Evolutionary conservation across 2,113 vertebrate species (phyloP).

Genomic region (Tetraodon nigroviridis): DNA sequence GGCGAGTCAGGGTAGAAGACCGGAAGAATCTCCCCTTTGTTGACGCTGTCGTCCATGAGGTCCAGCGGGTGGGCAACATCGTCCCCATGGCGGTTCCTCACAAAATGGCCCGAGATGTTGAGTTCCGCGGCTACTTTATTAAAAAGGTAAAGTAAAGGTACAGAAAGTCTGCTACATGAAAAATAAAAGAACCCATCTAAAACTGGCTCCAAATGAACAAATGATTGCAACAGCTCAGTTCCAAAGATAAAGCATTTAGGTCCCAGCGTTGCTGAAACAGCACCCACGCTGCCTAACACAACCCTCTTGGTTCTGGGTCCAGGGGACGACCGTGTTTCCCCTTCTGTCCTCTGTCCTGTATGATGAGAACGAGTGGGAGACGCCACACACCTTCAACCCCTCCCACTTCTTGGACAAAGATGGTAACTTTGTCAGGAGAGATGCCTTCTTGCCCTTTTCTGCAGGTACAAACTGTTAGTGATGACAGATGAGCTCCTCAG

Average conservation of each 20-base stretch:
- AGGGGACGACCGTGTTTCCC: slow-evolving; percentile 67
- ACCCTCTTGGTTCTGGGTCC: neutral
- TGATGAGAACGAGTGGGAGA: slow-evolving; percentile 72
- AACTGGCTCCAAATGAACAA: too few relatives aligned
- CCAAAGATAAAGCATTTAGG: too few relatives aligned
- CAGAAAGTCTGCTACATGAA: too few relatives aligned
- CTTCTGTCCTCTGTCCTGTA: slow-evolving; percentile 64
- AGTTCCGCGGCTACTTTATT: slow-evolving; percentile 55
- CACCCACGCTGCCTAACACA: too few relatives aligned
- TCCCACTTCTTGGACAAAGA: slow-evolving; percentile 66
- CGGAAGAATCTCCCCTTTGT: slow-evolving; percentile 60
- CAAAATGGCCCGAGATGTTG: slow-evolving; percentile 46
- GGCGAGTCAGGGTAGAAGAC: slow-evolving; percentile 52
- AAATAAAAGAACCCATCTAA: too few relatives aligned
- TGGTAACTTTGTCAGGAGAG: slow-evolving; percentile 60
- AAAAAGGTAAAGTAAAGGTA: slow-evolving; percentile 20
- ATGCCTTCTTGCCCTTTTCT: slow-evolving; percentile 71
- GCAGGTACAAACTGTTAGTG: slow-evolving; percentile 48
- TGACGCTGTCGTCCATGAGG: slow-evolving; percentile 72
- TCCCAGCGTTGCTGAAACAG: too few relatives aligned
- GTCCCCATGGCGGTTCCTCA: slow-evolving; percentile 50
- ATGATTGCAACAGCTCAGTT: too few relatives aligned
- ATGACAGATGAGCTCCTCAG: too few relatives aligned
- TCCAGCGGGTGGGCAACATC: slow-evolving; percentile 64
- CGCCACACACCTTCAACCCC: slow-evolving; percentile 63